Base-by-base conservation (phyloP, 2,888 invertebrate genomes). In the Gastrophysa polygoni region DNA sequence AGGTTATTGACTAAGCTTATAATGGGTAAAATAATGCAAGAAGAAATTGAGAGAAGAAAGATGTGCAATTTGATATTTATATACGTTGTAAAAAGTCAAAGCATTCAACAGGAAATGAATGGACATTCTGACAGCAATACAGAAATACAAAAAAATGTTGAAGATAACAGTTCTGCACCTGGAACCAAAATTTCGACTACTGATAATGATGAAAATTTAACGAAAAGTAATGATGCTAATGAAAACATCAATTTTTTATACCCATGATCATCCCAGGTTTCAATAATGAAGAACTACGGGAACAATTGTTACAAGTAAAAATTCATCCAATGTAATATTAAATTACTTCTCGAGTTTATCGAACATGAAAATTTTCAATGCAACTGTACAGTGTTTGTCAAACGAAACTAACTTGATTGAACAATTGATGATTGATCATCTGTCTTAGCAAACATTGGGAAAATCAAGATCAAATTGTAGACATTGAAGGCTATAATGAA, bases 331-430 rank as follows among this genome's bases (percentile, higher is more conserved):
- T 29, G 32, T 50, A 2, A 1, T 28, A 28, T 28, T 0, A 29
- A 28, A 50, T 24, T 20, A 49, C 16, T 29, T 24, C 10, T 2
- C 4, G 6, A n/a, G 29, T 50, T 50, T 29, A 10, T 17, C 28
- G n/a, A n/a, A n/a, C n/a, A n/a, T n/a, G n/a, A n/a, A n/a, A n/a
- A n/a, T n/a, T n/a, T n/a, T n/a, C n/a, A 50, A 28, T 29, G 2
- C 6, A 17, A 50, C 28, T 50, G 32, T 29, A 50, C 50, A 50
- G 32, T 50, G 50, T 50, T 32, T 50, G 50, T 29, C 50, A 16
- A 50, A 50, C 14, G n/a, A 17, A 50, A 50, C 14, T n/a, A n/a
- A n/a, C n/a, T n/a, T n/a, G n/a, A n/a, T n/a, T n/a, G n/a, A n/a
- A n/a, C n/a, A n/a, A n/a, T n/a, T 50, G 16, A 50, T 50, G 32